Conservation (phyloP, 2,113 vertebrate genomes). For the Monopterus albus region DNA sequence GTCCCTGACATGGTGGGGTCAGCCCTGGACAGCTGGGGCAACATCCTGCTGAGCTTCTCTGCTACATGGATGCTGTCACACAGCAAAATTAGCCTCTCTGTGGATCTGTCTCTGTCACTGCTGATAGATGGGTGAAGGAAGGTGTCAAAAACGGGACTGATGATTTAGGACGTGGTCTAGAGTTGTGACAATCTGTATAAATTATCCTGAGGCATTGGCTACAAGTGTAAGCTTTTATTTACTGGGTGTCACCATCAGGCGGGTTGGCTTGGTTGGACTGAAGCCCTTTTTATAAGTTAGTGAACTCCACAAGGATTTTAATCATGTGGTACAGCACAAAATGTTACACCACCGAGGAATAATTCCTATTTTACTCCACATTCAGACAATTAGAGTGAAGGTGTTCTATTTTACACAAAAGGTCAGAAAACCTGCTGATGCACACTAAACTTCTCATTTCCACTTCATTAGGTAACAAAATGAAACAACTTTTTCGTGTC, state of each 20-base stretch:
- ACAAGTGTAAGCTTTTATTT: constrained; percentile 61
- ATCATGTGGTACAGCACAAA: constrained; percentile 22
- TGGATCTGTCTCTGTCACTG: constrained; percentile 55
- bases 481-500: constrained; percentile 29
- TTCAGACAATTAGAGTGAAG: constrained; percentile 11
- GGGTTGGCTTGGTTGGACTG: constrained; percentile 20
- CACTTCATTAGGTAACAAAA: constrained; percentile 27
- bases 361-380: constrained; percentile 45
- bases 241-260: constrained; percentile 18
- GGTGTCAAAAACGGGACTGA: constrained; percentile 67
- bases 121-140: constrained; percentile 68
- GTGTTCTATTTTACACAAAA: constrained; percentile 18
- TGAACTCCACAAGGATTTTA: constrained; percentile 29
- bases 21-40: constrained; percentile 83
- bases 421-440: constrained; percentile 20
- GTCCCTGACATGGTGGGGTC: constrained; percentile 80
- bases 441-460: constrained; percentile 32
- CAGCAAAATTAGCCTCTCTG: constrained; percentile 76
- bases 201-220: constrained; percentile 52
- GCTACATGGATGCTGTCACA: constrained; percentile 74
- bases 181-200: constrained; percentile 72
- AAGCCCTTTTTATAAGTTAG: constrained; percentile 27
- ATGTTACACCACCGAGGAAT: constrained; percentile 12
- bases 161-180: constrained; percentile 65
- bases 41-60: constrained; percentile 77